Conservation (phyloP, 2,113 vertebrate genomes). For the Zosterops borbonicus region DNA sequence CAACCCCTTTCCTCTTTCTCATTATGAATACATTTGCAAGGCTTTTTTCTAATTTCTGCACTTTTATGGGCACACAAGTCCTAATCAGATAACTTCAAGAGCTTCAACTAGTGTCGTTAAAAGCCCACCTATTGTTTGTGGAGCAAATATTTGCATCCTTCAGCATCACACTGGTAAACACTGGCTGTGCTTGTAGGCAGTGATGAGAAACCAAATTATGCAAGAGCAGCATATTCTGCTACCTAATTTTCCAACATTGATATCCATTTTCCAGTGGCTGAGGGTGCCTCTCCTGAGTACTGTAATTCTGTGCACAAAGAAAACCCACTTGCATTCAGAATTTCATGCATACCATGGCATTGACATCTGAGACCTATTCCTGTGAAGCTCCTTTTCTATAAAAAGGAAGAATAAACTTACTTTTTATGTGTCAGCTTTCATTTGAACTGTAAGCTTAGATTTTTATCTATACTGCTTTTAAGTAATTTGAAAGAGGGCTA, state of each 20-base stretch:
- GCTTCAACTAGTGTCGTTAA: conserved; percentile 73
- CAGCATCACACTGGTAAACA: conserved; percentile 55
- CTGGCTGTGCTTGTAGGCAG: background rate
- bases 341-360: background rate
- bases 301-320: background rate
- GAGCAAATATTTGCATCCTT: conserved; percentile 82
- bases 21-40: conserved; percentile 77
- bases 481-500: background rate
- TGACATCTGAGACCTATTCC: background rate
- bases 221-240: conserved; percentile 6
- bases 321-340: background rate
- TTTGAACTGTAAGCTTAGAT: background rate
- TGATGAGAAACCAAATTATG: conserved; percentile 28
- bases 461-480: background rate
- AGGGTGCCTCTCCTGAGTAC: background rate
- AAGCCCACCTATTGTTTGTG: conserved; percentile 70
- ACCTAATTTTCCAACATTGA: background rate
- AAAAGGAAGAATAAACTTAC: background rate
- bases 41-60: conserved; percentile 66
- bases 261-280: background rate
- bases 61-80: conserved; percentile 59
- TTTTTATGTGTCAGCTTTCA: background rate
- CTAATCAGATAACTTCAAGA: conserved; percentile 75
- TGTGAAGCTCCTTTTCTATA: background rate
- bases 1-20: conserved; percentile 69